These are phyloP conservation scores for Chymomyza costata DNA, from an alignment of 1,140 invertebrate genomes.

Conservation along the genomic window DNA sequence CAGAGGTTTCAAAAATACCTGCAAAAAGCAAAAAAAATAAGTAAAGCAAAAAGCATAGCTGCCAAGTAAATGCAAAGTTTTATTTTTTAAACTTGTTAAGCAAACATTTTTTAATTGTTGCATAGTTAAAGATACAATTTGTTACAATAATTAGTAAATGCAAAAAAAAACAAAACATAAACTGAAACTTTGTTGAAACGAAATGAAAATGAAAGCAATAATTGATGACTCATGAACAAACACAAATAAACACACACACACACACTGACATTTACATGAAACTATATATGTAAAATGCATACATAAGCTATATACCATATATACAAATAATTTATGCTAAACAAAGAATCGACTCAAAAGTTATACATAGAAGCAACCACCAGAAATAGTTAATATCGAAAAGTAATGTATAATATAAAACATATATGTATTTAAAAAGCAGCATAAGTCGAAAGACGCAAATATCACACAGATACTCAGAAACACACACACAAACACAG, in stretches of 20 bases:
- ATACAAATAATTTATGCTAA: conserved; percentile 45
- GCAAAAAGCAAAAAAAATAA: conserved; percentile 43
- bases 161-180: conserved; percentile 16
- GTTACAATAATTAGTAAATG: conserved; percentile 67
- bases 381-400: no score
- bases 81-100: conserved; percentile 54
- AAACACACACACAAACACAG: no score
- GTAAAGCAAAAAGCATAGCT: not conserved
- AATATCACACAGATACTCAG: no score
- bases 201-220: conserved; percentile 67
- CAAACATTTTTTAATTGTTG: conserved; percentile 67
- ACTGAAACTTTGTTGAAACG: conserved; percentile 26
- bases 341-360: conserved; percentile 9
- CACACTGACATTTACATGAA: not conserved
- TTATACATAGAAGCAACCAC: conserved; percentile 10
- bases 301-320: conserved; percentile 6
- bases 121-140: conserved; percentile 63
- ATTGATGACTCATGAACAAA: conserved; percentile 21
- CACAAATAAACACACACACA: not conserved
- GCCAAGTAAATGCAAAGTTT: not conserved
- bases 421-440: no score
- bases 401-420: no score
- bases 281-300: not conserved
- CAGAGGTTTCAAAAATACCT: conserved; percentile 74
- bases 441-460: no score